A percentile compares a stretch with the other conserved stretches of the same genome.
These are phyloP conservation scores for Acrocera orbiculus DNA, from an alignment of 2,888 invertebrate genomes.

Conservation along the genomic window DNA sequence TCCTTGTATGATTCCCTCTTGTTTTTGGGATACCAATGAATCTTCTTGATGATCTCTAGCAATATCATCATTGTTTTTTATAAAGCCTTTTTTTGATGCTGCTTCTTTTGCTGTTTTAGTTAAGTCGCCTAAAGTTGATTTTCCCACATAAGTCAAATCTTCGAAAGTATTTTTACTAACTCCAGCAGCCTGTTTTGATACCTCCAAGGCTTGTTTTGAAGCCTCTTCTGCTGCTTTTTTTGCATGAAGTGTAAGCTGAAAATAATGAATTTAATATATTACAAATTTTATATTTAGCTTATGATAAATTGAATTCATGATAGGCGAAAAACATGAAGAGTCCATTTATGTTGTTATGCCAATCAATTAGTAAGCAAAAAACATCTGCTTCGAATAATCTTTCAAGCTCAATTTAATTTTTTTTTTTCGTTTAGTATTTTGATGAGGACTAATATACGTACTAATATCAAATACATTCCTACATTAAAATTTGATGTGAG, in stretches of 20 bases:
- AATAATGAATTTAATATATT: background rate
- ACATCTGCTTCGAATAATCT: too few relatives aligned
- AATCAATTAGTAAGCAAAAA: too few relatives aligned
- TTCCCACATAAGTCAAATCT: conserved; percentile 77
- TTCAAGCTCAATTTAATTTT: too few relatives aligned
- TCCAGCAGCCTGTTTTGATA: conserved; percentile 73
- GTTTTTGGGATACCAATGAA: conserved; percentile 26
- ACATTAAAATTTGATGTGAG: too few relatives aligned
- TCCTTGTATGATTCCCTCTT: conserved; percentile 33
- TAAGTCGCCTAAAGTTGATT: conserved; percentile 72
- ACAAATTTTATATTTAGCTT: too few relatives aligned
- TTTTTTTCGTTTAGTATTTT: too few relatives aligned
- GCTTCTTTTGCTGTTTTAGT: conserved; percentile 84
- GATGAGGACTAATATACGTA: too few relatives aligned
- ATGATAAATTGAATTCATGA: too few relatives aligned
- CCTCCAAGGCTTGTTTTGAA: conserved; percentile 67
- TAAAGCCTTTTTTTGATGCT: conserved; percentile 66
- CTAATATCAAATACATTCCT: too few relatives aligned
- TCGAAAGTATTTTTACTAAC: conserved; percentile 77
- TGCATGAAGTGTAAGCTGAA: conserved; percentile 64
- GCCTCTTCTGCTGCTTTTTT: conserved; percentile 80
- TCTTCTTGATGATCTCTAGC: background rate
- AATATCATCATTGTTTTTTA: conserved; percentile 35
- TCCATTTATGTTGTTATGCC: too few relatives aligned
- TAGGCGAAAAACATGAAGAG: too few relatives aligned